Conservation (phyloP, 2,113 vertebrate genomes). For the Cepphus grylle region DNA sequence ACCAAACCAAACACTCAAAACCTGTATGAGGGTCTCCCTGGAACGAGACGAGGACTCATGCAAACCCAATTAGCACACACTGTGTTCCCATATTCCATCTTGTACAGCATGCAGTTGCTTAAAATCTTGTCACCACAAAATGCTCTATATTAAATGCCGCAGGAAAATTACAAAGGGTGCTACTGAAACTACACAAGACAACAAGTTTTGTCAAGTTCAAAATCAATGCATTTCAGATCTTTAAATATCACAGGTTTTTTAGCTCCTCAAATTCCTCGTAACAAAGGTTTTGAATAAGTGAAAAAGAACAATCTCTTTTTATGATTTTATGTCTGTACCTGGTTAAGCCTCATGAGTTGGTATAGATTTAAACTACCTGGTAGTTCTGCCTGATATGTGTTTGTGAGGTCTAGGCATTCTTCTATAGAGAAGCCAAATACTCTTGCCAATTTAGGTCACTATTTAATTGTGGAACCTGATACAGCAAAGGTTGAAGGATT, state of each 20-base stretch:
- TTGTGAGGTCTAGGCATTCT: not conserved
- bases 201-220: not conserved
- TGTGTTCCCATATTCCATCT: not conserved
- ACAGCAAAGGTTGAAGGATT: not conserved
- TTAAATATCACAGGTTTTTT: not conserved
- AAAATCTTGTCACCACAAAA: not conserved
- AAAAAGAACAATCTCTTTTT: not conserved
- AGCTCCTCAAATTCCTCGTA: not conserved
- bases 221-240: not conserved
- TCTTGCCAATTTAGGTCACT: not conserved
- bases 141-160: not conserved
- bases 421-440: not conserved
- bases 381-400: not conserved
- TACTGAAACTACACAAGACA: not conserved
- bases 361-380: not conserved
- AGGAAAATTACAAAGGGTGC: not conserved
- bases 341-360: not conserved
- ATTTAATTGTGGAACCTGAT: not conserved
- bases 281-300: not conserved
- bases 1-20: not conserved
- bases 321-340: not conserved
- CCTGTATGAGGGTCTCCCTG: not conserved
- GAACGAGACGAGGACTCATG: not conserved
- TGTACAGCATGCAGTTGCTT: not conserved
- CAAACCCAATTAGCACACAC: not conserved